Evolutionary conservation across 2,797 vertebrate species (phyloP).

Genomic region (Acipenser ruthenus): DNA sequence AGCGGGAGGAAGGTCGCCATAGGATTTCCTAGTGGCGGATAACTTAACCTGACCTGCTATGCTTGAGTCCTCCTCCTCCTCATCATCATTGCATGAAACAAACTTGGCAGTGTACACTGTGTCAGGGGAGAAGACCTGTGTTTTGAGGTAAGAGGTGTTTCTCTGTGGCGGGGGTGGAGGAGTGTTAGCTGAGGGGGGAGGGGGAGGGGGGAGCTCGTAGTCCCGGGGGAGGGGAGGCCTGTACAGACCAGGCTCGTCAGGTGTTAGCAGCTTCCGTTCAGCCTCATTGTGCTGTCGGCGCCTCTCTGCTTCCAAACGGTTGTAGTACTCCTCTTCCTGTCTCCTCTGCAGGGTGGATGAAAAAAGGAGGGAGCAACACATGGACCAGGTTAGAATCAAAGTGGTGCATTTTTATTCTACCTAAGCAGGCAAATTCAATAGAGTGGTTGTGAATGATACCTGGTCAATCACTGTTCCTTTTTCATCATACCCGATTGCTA

Average conservation of each 20-base stretch:
- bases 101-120: conserved; percentile 97
- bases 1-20: conserved; percentile 76
- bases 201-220: conserved; percentile 75
- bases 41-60: conserved; percentile 92
- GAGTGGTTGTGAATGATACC: too few relatives aligned
- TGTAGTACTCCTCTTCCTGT: conserved; percentile 97
- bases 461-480: too few relatives aligned
- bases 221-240: conserved; percentile 90
- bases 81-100: conserved; percentile 85
- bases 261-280: conserved; percentile 83
- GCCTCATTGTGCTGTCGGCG: conserved; percentile 93
- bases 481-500: too few relatives aligned
- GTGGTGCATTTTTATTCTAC: too few relatives aligned
- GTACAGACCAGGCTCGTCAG: conserved; percentile 92
- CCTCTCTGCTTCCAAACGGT: conserved; percentile 88
- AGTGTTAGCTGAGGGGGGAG: conserved; percentile 68
- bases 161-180: conserved; percentile 92
- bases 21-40: conserved; percentile 79
- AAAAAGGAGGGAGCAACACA: too few relatives aligned
- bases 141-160: conserved; percentile 97
- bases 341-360: conserved; percentile 67
- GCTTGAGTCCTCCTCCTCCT: conserved; percentile 63
- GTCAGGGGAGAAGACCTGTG: conserved; percentile 87
- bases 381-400: too few relatives aligned
- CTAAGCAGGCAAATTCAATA: too few relatives aligned